phyloP scores from a whole-genome alignment of 1,140 invertebrate genomes.

The Ostrea denselamellosa region DNA sequence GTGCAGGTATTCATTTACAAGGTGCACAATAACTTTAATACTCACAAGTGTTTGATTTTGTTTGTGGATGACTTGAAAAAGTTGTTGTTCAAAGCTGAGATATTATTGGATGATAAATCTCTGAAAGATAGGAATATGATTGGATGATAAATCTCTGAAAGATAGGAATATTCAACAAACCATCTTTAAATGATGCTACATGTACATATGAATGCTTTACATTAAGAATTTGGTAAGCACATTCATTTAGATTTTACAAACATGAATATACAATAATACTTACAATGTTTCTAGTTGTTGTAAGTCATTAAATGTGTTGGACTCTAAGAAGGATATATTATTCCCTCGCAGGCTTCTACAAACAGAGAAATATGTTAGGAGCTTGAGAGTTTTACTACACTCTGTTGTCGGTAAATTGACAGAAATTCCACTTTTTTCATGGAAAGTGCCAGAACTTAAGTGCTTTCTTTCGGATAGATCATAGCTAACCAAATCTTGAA shows the following conservation, averaged over 20 bases:
- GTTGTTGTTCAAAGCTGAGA: neutral
- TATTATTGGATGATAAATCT: constrained; percentile 22
- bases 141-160: constrained; percentile 14
- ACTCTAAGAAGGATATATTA: constrained; percentile 27
- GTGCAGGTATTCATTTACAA: neutral
- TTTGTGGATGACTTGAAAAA: neutral
- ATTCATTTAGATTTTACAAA: neutral
- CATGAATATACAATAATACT: constrained; percentile 10
- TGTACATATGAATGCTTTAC: neutral
- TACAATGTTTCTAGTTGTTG: constrained; percentile 34
- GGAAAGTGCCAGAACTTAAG: too few relatives aligned
- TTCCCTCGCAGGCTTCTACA: constrained; percentile 46
- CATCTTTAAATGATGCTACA: neutral
- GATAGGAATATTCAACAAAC: neutral
- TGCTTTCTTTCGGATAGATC: too few relatives aligned
- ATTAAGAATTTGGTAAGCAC: neutral
- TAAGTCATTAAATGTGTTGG: constrained; percentile 27
- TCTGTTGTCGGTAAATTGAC: too few relatives aligned
- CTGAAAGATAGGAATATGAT: neutral
- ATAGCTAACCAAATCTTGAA: too few relatives aligned
- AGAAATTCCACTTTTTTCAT: too few relatives aligned
- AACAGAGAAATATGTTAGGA: neutral
- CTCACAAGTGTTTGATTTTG: constrained; percentile 3
- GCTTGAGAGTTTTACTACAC: too few relatives aligned
- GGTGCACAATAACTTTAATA: neutral